Percentiles rank a stretch among this genome's conserved stretches.
These are phyloP conservation scores for Lota lota DNA, from an alignment of 2,113 vertebrate species.

Conservation along the genomic window DNA sequence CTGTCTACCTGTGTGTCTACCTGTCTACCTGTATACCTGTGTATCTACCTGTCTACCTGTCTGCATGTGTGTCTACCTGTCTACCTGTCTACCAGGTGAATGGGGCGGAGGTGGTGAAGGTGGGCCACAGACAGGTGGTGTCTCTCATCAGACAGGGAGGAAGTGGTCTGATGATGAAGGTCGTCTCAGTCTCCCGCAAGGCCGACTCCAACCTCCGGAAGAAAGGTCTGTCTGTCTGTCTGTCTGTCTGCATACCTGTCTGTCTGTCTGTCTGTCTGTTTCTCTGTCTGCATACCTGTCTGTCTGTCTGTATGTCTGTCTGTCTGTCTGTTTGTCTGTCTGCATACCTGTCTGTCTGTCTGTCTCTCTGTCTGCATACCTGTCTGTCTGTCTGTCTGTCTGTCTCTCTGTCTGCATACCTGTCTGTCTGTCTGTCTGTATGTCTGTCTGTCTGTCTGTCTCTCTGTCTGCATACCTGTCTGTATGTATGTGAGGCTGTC, in stretches of 20 bases:
- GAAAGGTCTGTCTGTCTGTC: slow-evolving; percentile 75
- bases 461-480: neutral
- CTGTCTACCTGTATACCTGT: neutral
- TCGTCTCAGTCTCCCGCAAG: slow-evolving; percentile 92
- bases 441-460: slow-evolving; percentile 50
- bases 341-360: slow-evolving; percentile 4
- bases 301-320: neutral
- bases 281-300: neutral
- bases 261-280: slow-evolving; percentile 6
- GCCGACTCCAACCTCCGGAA: slow-evolving; percentile 88
- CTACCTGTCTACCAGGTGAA: slow-evolving; percentile 80
- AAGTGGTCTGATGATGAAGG: slow-evolving; percentile 93
- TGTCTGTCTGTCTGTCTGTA: no score
- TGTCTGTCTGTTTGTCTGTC: neutral
- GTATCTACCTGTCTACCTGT: neutral
- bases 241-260: neutral
- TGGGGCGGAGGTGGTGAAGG: slow-evolving; percentile 93
- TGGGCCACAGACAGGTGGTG: slow-evolving; percentile 96
- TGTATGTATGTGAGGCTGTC: slow-evolving; percentile 1
- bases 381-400: no score
- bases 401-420: no score
- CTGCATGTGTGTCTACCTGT: slow-evolving; percentile 2
- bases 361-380: neutral
- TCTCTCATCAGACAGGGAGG: slow-evolving; percentile 94
- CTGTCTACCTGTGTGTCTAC: slow-evolving; percentile 2